Percentiles rank a stretch among this genome's conserved stretches.
These are phyloP conservation scores for Poecilia latipinna DNA, from an alignment of 2,113 vertebrate genomes.

Conservation along the genomic window DNA sequence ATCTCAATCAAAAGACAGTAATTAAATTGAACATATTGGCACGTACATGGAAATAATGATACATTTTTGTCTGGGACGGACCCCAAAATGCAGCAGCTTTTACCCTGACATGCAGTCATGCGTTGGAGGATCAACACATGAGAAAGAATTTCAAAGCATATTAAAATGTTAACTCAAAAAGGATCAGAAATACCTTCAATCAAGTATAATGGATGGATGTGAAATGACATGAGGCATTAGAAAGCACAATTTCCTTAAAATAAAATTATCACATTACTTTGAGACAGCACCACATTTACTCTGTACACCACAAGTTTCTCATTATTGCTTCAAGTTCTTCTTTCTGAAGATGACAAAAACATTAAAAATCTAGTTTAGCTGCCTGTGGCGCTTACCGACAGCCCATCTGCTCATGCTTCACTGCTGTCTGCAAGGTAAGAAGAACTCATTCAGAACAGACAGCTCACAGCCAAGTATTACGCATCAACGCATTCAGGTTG, in stretches of 20 bases:
- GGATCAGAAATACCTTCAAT: not conserved
- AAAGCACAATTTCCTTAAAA: not conserved
- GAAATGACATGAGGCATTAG: not conserved
- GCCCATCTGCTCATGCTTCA: constrained; percentile 29
- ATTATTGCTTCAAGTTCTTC: not conserved
- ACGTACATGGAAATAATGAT: not conserved
- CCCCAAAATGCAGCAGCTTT: not conserved
- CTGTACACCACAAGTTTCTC: not conserved
- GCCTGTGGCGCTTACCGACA: constrained; percentile 16
- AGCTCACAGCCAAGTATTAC: constrained; percentile 31
- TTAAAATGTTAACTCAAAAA: not conserved
- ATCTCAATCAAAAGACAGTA: not conserved
- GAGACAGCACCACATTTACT: not conserved
- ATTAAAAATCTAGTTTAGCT: constrained; percentile 29
- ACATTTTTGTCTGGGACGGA: not conserved
- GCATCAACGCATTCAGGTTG: constrained; percentile 40
- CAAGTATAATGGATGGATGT: not conserved
- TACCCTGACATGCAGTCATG: no score
- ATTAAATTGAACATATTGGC: not conserved
- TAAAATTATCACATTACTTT: not conserved
- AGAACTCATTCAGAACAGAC: constrained; percentile 15
- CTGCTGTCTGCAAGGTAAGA: constrained; percentile 5
- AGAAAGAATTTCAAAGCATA: not conserved
- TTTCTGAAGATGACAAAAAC: constrained; percentile 19
- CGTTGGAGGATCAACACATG: no score